phyloP scores from a whole-genome alignment of 2,888 invertebrate species.

The Aleiodes leptofemur region DNA sequence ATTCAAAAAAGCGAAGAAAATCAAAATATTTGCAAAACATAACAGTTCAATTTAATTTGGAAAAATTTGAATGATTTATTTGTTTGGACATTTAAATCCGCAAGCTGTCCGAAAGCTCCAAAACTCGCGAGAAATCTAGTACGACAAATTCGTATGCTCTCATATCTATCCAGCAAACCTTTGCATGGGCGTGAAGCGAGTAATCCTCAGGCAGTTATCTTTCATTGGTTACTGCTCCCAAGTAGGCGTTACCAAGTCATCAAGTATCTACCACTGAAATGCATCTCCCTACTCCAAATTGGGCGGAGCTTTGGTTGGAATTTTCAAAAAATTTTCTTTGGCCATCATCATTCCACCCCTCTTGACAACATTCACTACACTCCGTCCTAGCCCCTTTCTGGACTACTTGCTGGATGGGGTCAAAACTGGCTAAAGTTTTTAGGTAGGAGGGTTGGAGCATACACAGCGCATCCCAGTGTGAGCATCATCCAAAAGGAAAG shows the following conservation, averaged over 20 bases:
- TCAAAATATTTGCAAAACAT: conserved; percentile 10
- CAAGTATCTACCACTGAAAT: conserved; percentile 41
- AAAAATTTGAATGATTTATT: neutral
- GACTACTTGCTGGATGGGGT: neutral
- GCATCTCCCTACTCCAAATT: conserved; percentile 30
- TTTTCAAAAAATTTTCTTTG: conserved; percentile 54
- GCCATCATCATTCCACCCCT: conserved; percentile 47
- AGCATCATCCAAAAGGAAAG: conserved; percentile 50
- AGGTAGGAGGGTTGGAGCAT: conserved; percentile 24
- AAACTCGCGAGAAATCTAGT: neutral
- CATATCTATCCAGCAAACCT: conserved; percentile 43
- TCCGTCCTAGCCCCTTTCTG: conserved; percentile 36
- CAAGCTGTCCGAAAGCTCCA: conserved; percentile 9
- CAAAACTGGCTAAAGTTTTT: conserved; percentile 10
- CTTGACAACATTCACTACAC: conserved; percentile 10
- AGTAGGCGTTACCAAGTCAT: conserved; percentile 49
- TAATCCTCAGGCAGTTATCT: conserved; percentile 37
- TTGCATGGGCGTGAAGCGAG: conserved; percentile 49
- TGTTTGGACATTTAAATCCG: neutral
- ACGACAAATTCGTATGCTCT: conserved; percentile 2
- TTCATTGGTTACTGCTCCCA: conserved; percentile 40
- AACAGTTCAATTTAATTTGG: neutral
- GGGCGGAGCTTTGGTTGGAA: conserved; percentile 46
- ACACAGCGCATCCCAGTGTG: conserved; percentile 52
- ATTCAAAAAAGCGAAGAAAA: neutral